Percentiles rank a stretch among this genome's conserved stretches.
Conservation (phyloP, 2,113 vertebrate species). For the Vidua chalybeata region DNA sequence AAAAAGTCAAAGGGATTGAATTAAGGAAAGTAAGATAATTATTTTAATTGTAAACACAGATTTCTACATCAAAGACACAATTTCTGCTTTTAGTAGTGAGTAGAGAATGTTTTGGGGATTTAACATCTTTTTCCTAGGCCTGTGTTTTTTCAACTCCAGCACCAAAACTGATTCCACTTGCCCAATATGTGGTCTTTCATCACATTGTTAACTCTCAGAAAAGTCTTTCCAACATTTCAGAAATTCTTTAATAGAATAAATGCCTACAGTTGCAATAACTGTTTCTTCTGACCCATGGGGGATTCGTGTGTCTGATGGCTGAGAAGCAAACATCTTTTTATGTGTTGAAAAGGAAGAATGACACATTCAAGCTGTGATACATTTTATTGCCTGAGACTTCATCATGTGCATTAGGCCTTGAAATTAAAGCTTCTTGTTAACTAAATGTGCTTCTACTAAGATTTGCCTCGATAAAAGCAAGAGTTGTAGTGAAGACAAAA, state of each 20-base stretch:
- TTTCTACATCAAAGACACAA: background rate
- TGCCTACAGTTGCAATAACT: background rate
- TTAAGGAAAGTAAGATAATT: background rate
- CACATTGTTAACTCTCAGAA: background rate
- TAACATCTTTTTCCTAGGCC: background rate
- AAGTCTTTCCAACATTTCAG: slow-evolving; percentile 16
- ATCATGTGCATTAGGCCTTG: slow-evolving; percentile 29
- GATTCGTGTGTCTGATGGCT: background rate
- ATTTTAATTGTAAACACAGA: slow-evolving; percentile 24
- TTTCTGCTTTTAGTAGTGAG: background rate
- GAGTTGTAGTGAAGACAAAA: background rate
- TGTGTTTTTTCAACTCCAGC: background rate
- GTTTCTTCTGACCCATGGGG: background rate
- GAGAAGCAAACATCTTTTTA: background rate
- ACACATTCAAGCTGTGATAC: background rate
- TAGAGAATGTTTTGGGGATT: background rate
- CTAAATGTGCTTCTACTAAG: background rate
- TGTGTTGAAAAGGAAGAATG: background rate
- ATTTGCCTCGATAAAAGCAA: background rate
- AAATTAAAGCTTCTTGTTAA: slow-evolving; percentile 42
- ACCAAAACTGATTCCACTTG: background rate
- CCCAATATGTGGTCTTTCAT: slow-evolving; percentile 6
- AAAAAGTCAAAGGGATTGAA: background rate
- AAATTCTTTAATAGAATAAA: background rate
- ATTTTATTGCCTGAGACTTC: background rate